Base-by-base conservation (phyloP, 1,140 invertebrate genomes). In the Ctenoplectra terminalis region DNA sequence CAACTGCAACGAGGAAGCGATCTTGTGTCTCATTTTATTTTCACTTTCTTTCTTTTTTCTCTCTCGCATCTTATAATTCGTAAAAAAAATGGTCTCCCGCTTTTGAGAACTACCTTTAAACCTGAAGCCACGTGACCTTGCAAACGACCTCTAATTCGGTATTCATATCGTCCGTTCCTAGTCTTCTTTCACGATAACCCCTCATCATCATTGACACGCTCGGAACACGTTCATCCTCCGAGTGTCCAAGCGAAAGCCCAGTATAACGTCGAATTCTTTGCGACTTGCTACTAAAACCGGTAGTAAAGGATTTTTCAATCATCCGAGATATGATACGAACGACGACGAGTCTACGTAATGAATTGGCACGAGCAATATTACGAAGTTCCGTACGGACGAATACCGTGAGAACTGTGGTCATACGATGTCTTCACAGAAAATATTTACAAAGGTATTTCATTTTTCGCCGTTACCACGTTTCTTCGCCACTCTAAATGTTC, bases 331-430 rank as follows among this genome's bases (percentile, higher is more conserved):
- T 87, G 87, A 88, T 88, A 93, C 95, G 95, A 94, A 89, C 88
- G 60, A 96, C 95, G 89, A 94, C 95, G 90, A 92, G 95, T 85
- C 91, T 95, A 92, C 95, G 96, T 94, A 96, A 95, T 89, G 95
- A 95, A 88, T 93, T 95, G 82, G 90, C 95, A 85, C 95, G 94
- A 86, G 93, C 94, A 87, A 94, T 94, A 87, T 87, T 96, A 29
- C 95, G 94, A 91, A 95, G 94, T 93, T 92, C 93, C 81, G 88
- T 95, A 56, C 92, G 94, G 82, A 93, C 90, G 66, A 96, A 95
- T 91, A 85, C 94, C 82, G 92, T 95, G 67, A 95, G 95, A 92
- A 95, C 95, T 90, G 82, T 96, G 73, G 94, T 94, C 67, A 94
- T 95, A 80, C 95, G 95, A 91, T 95, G 95, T 91, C 90, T 94